Conservation (phyloP, 2,888 invertebrate species). For the Ariolimax columbianus region DNA sequence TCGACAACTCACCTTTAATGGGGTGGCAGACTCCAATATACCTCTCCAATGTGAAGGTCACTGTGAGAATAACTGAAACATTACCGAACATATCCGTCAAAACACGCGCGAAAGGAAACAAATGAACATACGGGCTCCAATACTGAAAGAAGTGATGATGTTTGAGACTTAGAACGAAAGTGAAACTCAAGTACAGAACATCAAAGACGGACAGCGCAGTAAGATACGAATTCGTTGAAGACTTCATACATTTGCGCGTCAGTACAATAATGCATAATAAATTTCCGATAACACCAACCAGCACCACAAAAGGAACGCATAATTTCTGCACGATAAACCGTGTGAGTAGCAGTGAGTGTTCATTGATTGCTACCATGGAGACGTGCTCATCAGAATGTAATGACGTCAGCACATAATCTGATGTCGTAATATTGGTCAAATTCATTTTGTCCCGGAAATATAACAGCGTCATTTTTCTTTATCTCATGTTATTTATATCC, state of each 20-base stretch:
- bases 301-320: conserved; percentile 69
- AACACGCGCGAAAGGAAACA: conserved; percentile 81
- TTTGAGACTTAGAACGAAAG: conserved; percentile 60
- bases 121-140: conserved; percentile 80
- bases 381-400: background rate
- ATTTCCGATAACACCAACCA: conserved; percentile 74
- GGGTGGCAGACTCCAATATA: conserved; percentile 83
- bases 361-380: conserved; percentile 47
- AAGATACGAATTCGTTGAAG: conserved; percentile 81
- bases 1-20: conserved; percentile 82
- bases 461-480: background rate
- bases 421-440: background rate
- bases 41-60: conserved; percentile 85
- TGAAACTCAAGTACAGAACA: conserved; percentile 84
- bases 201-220: conserved; percentile 87
- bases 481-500: no score
- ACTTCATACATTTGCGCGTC: conserved; percentile 73
- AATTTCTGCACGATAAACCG: conserved; percentile 69
- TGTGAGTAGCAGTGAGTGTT: conserved; percentile 56
- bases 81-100: conserved; percentile 84
- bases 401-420: background rate
- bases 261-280: conserved; percentile 74
- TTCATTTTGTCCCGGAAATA: background rate
- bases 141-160: background rate
- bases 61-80: conserved; percentile 86